These are phyloP conservation scores for Azorinus chamasolen DNA, from an alignment of 2,888 invertebrate genomes.

Conservation along the genomic window DNA sequence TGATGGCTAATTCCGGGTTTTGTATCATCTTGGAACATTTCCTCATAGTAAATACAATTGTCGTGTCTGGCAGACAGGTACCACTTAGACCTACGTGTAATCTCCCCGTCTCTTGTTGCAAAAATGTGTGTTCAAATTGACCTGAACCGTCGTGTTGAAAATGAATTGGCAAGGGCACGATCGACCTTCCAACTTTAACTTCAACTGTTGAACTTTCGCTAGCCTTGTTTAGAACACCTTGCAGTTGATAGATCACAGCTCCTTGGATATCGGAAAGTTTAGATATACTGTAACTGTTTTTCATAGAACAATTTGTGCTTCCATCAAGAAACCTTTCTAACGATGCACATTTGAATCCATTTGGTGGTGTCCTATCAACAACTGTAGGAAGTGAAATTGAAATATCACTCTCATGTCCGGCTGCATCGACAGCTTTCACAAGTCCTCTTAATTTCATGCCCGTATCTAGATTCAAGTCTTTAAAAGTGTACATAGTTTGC, in stretches of 20 bases:
- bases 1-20: conserved; percentile 1
- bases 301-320: not conserved
- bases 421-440: conserved; percentile 39
- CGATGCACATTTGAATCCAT: conserved; percentile 4
- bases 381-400: not conserved
- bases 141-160: conserved; percentile 16
- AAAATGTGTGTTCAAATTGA: conserved; percentile 22
- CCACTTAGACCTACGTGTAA: too few relatives aligned
- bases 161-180: conserved; percentile 7
- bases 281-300: not conserved
- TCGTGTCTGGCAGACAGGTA: too few relatives aligned
- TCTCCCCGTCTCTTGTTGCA: conserved; percentile 1
- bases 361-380: conserved; percentile 26
- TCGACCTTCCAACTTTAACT: conserved; percentile 10
- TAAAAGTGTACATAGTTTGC: conserved; percentile 15
- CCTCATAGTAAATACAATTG: not conserved
- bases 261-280: not conserved
- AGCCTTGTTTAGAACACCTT: not conserved
- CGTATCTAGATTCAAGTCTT: conserved; percentile 9
- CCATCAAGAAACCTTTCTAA: not conserved
- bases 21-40: not conserved
- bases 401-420: conserved; percentile 23
- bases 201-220: not conserved
- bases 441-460: conserved; percentile 22
- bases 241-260: not conserved